These are phyloP conservation scores for Psittacula derbiana DNA, from an alignment of 2,797 vertebrate genomes.

Conservation along the genomic window DNA sequence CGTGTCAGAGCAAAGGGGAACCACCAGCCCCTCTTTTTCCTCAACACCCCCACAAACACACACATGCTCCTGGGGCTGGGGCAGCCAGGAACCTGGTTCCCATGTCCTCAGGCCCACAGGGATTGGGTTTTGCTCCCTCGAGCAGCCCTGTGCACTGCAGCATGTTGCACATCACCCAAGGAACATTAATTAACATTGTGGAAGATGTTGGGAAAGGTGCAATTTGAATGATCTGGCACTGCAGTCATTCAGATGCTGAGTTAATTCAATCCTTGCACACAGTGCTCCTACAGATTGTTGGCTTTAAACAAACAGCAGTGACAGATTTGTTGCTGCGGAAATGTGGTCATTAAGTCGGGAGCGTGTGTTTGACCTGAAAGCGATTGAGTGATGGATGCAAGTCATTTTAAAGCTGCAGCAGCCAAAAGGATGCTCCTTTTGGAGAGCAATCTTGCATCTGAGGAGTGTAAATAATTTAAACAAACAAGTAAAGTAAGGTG, in stretches of 20 bases:
- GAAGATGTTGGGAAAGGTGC: slow-evolving; percentile 41
- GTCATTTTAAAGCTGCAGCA: slow-evolving; percentile 74
- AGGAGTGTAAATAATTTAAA: slow-evolving; percentile 74
- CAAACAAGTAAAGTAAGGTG: slow-evolving; percentile 58
- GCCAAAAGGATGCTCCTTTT: slow-evolving; percentile 64
- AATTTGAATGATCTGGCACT: slow-evolving; percentile 57
- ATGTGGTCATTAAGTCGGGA: slow-evolving; percentile 75
- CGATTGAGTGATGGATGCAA: slow-evolving; percentile 75
- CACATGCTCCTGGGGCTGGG: fast-evolving
- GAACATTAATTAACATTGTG: slow-evolving; percentile 40
- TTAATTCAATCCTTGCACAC: slow-evolving; percentile 66
- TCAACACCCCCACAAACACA: fast-evolving
- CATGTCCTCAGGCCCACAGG: neutral
- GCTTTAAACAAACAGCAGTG: slow-evolving; percentile 72
- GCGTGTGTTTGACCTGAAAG: slow-evolving; percentile 71
- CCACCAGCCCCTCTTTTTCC: neutral
- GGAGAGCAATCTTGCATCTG: slow-evolving; percentile 61
- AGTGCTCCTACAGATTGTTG: slow-evolving; percentile 66
- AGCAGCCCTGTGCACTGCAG: neutral
- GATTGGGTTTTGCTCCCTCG: neutral
- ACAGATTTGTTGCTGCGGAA: slow-evolving; percentile 73
- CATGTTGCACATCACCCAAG: neutral
- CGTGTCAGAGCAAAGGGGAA: neutral
- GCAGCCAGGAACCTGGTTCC: neutral
- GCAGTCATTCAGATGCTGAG: slow-evolving; percentile 53